Evolutionary conservation across 2,797 vertebrate genomes (phyloP).

Genomic region (Lacerta agilis): DNA sequence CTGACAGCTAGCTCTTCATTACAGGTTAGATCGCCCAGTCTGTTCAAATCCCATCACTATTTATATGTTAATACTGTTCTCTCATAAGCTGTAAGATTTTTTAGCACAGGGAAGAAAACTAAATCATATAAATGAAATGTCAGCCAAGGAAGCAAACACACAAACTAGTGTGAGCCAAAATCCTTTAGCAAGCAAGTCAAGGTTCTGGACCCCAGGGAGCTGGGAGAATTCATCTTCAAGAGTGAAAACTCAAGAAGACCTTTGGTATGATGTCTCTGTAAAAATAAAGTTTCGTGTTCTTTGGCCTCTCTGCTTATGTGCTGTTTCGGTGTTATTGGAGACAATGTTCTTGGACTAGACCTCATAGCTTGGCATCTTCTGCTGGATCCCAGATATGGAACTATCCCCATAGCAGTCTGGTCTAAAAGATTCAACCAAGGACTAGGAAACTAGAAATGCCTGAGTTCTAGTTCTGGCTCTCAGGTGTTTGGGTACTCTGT

Average conservation of each 20-base stretch:
- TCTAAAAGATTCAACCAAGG: slow-evolving; percentile 39
- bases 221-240: slow-evolving; percentile 53
- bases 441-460: slow-evolving; percentile 35
- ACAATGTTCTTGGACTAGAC: slow-evolving; percentile 67
- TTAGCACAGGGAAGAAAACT: slow-evolving; percentile 51
- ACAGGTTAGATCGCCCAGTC: slow-evolving; percentile 65
- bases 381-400: slow-evolving; percentile 54
- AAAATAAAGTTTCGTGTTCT: slow-evolving; percentile 60
- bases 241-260: slow-evolving; percentile 52
- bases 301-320: slow-evolving; percentile 60
- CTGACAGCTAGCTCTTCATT: slow-evolving; percentile 50
- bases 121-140: slow-evolving; percentile 55
- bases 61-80: slow-evolving; percentile 70
- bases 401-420: slow-evolving; percentile 18
- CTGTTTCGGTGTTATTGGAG: slow-evolving; percentile 66
- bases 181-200: slow-evolving; percentile 51
- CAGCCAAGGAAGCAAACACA: slow-evolving; percentile 57
- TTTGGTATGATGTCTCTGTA: slow-evolving; percentile 59
- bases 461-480: slow-evolving; percentile 41
- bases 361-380: slow-evolving; percentile 62
- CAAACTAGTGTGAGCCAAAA: slow-evolving; percentile 52
- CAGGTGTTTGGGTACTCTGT: background rate
- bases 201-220: slow-evolving; percentile 27
- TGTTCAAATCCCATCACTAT: slow-evolving; percentile 69
- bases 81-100: slow-evolving; percentile 63